A percentile compares a stretch with the other conserved stretches of the same genome.
These are phyloP conservation scores for Hydrotaea diabolus DNA, from an alignment of 2,888 invertebrate species.

Conservation along the genomic window DNA sequence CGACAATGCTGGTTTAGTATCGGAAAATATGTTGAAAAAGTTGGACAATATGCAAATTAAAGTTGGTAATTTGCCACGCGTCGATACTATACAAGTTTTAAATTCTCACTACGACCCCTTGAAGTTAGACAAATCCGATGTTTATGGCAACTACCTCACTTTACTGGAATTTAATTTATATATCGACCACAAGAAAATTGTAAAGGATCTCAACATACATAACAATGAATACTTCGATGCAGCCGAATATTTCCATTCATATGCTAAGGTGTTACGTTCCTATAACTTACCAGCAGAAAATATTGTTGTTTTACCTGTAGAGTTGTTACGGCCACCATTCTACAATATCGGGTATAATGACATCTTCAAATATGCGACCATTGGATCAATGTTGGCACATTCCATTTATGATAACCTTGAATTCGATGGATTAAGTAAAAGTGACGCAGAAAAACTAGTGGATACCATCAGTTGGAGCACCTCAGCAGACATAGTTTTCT, in stretches of 20 bases:
- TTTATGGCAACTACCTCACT: constrained; percentile 56
- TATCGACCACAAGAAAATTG: constrained; percentile 10
- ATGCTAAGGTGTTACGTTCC: constrained; percentile 34
- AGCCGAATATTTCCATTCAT: not conserved
- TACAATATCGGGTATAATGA: constrained; percentile 50
- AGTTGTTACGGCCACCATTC: constrained; percentile 57
- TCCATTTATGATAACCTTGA: constrained; percentile 55
- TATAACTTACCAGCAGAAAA: constrained; percentile 26
- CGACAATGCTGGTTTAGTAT: constrained; percentile 52
- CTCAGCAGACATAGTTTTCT: not conserved
- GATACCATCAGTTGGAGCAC: not conserved
- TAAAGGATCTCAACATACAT: not conserved
- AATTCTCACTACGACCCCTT: constrained; percentile 58
- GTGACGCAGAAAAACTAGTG: too few species aligned
- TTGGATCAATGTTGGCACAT: constrained; percentile 65
- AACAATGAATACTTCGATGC: not conserved
- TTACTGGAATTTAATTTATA: constrained; percentile 40
- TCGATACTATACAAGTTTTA: constrained; percentile 36
- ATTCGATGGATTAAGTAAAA: not conserved
- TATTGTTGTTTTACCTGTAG: constrained; percentile 51
- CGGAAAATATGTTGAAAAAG: constrained; percentile 61
- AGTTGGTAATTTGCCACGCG: constrained; percentile 62
- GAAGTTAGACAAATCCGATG: constrained; percentile 27
- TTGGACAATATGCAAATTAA: constrained; percentile 59
- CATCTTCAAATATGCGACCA: constrained; percentile 57